These are phyloP conservation scores for Enteromius anoplus DNA, from an alignment of 2,797 vertebrate genomes.

Conservation along the genomic window DNA sequence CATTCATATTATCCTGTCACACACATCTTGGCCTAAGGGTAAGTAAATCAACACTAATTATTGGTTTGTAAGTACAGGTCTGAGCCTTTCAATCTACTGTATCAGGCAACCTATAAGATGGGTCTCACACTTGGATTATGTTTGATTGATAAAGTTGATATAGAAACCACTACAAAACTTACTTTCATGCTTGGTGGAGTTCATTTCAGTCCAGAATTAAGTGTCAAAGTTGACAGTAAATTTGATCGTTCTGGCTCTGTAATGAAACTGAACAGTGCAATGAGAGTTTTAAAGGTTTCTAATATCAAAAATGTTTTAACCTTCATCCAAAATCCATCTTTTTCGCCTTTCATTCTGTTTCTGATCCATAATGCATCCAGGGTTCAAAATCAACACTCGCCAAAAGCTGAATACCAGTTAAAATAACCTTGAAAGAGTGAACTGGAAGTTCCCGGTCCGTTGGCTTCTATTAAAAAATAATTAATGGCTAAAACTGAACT, in stretches of 20 bases:
- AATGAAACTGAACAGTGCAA: background rate
- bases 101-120: background rate
- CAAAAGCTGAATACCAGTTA: background rate
- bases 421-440: background rate
- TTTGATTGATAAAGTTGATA: slow-evolving; percentile 38
- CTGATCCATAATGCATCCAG: slow-evolving; percentile 22
- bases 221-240: background rate
- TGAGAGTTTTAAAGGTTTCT: background rate
- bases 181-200: background rate
- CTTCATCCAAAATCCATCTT: background rate
- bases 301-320: background rate
- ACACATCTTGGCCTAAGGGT: background rate
- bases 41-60: background rate
- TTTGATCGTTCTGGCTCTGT: background rate
- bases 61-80: background rate
- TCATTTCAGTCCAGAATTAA: background rate
- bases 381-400: background rate
- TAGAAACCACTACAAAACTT: background rate
- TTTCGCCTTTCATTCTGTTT: slow-evolving; percentile 58
- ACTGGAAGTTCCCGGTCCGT: background rate
- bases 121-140: slow-evolving; percentile 5
- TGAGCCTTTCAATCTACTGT: background rate
- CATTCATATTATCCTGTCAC: no score
- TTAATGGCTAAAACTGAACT: background rate
- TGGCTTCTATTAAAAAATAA: background rate